Conservation (phyloP, 2,797 vertebrate species). For the Coreius guichenoti region DNA sequence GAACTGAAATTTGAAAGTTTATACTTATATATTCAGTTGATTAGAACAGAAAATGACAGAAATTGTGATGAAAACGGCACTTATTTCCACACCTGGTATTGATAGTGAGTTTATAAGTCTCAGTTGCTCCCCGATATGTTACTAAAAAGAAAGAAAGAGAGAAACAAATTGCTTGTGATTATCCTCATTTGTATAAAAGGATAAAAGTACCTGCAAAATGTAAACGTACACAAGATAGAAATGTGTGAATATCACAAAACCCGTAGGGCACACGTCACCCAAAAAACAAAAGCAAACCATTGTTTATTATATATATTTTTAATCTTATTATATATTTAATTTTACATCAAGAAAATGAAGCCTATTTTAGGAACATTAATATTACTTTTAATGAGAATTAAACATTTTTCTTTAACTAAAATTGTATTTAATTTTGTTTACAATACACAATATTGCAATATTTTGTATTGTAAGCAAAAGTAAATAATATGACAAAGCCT, state of each 20-base stretch:
- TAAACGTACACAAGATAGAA: neutral
- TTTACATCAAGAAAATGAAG: neutral
- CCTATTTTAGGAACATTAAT: neutral
- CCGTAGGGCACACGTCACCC: neutral
- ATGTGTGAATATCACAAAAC: neutral
- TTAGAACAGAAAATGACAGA: neutral
- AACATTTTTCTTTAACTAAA: neutral
- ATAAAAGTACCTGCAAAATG: neutral
- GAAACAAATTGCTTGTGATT: neutral
- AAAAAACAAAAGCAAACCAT: neutral
- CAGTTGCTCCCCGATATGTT: conserved; percentile 44
- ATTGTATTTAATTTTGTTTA: neutral
- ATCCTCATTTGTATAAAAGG: neutral
- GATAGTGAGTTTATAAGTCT: conserved; percentile 69
- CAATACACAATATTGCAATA: neutral
- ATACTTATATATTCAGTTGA: neutral
- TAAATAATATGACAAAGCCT: neutral
- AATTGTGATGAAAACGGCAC: neutral
- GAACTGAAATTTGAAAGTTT: neutral
- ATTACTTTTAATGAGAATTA: neutral
- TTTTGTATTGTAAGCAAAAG: neutral
- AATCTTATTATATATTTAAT: neutral
- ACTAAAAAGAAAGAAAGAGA: conserved; percentile 55
- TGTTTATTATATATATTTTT: neutral
- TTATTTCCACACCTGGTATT: conserved; percentile 71